phyloP scores from a whole-genome alignment of 2,797 vertebrate genomes.

The Apogon hyalosoma region DNA sequence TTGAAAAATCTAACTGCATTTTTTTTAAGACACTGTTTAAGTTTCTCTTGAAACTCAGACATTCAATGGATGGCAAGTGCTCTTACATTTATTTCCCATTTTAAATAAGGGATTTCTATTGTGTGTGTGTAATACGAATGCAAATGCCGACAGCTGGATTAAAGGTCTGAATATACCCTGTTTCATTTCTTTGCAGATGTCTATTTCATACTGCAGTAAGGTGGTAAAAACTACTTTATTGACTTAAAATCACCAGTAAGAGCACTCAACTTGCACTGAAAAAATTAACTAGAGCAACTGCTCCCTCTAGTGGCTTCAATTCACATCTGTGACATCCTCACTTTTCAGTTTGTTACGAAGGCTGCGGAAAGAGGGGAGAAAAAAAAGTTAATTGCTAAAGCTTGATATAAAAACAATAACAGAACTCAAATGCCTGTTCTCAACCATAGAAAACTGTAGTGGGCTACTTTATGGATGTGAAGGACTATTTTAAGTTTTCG shows the following conservation, averaged over 20 bases:
- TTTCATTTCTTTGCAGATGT: constrained; percentile 45
- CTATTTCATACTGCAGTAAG: neutral
- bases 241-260: constrained; percentile 18
- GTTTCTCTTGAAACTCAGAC: constrained; percentile 44
- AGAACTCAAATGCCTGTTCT: no score
- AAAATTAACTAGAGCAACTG: neutral
- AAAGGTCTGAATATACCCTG: constrained; percentile 70
- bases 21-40: constrained; percentile 41
- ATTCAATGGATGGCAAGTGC: constrained; percentile 73
- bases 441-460: no score
- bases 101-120: constrained; percentile 81
- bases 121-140: constrained; percentile 74
- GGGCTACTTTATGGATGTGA: no score
- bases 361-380: constrained; percentile 56
- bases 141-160: constrained; percentile 83
- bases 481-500: no score
- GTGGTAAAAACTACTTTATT: constrained; percentile 48
- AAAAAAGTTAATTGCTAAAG: neutral
- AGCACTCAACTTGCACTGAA: neutral
- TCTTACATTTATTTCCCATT: constrained; percentile 69
- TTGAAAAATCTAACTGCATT: constrained; percentile 52
- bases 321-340: constrained; percentile 59
- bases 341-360: constrained; percentile 74
- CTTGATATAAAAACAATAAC: no score
- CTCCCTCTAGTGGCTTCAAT: constrained; percentile 24